Percentiles rank a stretch among this genome's conserved stretches.
phyloP scores from a whole-genome alignment of 2,797 vertebrate species.

The Pyrocephalus nanus region DNA sequence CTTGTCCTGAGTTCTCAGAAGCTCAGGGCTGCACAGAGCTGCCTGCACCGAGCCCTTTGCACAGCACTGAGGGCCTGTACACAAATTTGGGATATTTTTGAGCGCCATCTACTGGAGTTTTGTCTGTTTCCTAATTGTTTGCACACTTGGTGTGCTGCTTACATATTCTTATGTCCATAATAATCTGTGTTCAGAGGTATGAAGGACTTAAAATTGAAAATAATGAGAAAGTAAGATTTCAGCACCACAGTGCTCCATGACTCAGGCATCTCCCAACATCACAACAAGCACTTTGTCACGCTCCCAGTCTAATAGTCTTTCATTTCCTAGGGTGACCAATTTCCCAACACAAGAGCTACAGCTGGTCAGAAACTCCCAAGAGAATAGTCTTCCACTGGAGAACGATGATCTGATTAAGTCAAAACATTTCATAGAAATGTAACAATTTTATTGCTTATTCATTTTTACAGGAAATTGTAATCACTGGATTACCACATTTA shows the following conservation, averaged over 20 bases:
- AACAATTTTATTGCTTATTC: not conserved
- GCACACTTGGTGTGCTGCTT: rapidly evolving
- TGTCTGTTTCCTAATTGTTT: not conserved
- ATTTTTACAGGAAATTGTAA: not conserved
- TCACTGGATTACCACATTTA: not conserved
- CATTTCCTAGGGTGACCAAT: not conserved
- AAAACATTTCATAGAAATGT: not conserved
- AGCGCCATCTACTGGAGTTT: constrained; percentile 60
- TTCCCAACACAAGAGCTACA: not conserved
- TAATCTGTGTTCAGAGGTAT: not conserved
- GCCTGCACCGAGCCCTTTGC: not conserved
- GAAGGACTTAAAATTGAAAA: not conserved
- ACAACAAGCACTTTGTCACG: not conserved
- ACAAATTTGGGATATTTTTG: constrained; percentile 7
- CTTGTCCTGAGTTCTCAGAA: rapidly evolving
- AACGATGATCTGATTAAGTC: not conserved
- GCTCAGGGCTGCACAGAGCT: not conserved
- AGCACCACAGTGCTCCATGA: rapidly evolving
- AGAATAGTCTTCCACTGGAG: not conserved
- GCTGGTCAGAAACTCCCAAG: not conserved
- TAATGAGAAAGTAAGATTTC: not conserved
- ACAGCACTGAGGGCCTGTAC: rapidly evolving
- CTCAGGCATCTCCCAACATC: not conserved
- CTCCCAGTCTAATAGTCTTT: not conserved
- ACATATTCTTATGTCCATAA: rapidly evolving